Conservation (phyloP, 2,888 invertebrate genomes). For the Podotricha telesiphe region DNA sequence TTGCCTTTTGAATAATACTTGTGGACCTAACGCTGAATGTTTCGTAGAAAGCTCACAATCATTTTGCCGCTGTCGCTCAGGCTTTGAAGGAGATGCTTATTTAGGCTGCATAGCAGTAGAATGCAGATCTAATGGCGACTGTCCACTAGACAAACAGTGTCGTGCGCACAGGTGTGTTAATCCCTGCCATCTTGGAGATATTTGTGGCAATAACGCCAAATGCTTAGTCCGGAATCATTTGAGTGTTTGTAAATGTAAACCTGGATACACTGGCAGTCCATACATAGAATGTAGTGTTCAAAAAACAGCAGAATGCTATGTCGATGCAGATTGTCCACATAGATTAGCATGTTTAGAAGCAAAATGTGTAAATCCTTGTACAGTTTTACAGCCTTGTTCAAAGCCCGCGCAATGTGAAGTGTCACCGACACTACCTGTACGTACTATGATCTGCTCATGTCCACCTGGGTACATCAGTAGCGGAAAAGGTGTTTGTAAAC, state of each 20-base stretch:
- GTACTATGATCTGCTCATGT: constrained; percentile 95
- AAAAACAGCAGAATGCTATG: constrained; percentile 88
- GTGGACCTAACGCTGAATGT: constrained; percentile 93
- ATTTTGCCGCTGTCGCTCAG: constrained; percentile 91
- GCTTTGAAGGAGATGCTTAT: constrained; percentile 91
- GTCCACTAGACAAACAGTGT: constrained; percentile 93
- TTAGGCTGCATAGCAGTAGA: constrained; percentile 90
- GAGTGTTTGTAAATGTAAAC: constrained; percentile 92
- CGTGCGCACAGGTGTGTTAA: constrained; percentile 93
- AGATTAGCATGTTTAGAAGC: constrained; percentile 91
- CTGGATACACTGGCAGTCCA: constrained; percentile 90
- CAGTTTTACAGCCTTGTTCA: constrained; percentile 89
- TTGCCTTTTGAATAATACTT: constrained; percentile 90
- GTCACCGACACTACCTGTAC: constrained; percentile 90
- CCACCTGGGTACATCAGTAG: constrained; percentile 94
- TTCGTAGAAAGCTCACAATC: constrained; percentile 88
- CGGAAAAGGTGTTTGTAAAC: constrained; percentile 92
- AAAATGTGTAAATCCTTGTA: constrained; percentile 93
- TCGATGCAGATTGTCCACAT: constrained; percentile 92
- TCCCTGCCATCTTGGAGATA: constrained; percentile 90
- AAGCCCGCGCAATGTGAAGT: constrained; percentile 92
- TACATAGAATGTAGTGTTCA: constrained; percentile 91
- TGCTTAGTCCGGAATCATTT: constrained; percentile 92
- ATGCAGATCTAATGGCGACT: constrained; percentile 93
- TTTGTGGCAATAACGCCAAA: constrained; percentile 90